Percentiles rank a stretch among this genome's conserved stretches.
Evolutionary conservation across 2,113 vertebrate species (phyloP).

Genomic region (Eulemur macaco): DNA sequence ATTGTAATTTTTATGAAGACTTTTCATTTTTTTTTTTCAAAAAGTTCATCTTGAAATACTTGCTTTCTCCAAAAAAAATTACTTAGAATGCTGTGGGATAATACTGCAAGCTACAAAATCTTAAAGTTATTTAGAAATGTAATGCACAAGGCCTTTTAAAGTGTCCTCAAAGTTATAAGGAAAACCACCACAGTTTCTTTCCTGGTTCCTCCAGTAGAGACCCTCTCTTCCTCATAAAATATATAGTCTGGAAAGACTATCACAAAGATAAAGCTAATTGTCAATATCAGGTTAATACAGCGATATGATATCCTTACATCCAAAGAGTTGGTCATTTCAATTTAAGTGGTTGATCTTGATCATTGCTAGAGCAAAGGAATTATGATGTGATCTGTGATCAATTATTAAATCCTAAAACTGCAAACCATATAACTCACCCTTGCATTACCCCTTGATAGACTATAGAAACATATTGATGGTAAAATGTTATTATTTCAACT

Average conservation of each 20-base stretch:
- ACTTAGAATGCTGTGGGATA: neutral
- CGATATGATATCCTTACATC: neutral
- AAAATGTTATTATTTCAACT: neutral
- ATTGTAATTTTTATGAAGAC: neutral
- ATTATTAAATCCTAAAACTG: neutral
- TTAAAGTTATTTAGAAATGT: neutral
- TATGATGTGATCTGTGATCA: neutral
- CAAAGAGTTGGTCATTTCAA: neutral
- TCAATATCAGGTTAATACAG: neutral
- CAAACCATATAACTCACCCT: neutral
- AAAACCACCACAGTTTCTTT: neutral
- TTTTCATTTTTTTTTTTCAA: constrained; percentile 33
- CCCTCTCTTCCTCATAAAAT: accelerated
- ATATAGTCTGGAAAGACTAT: neutral
- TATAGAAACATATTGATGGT: too few species aligned
- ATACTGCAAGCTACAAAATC: neutral
- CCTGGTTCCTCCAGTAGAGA: accelerated
- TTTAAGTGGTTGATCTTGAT: neutral
- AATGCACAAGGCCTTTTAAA: neutral
- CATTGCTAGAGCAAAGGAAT: neutral
- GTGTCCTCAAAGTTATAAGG: neutral
- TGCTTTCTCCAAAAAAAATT: constrained; percentile 24
- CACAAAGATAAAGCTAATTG: neutral
- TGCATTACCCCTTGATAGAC: neutral
- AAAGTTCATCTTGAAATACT: constrained; percentile 13